Evolutionary conservation across 2,113 vertebrate genomes (phyloP).

Genomic region (Megaceryle maxima): DNA sequence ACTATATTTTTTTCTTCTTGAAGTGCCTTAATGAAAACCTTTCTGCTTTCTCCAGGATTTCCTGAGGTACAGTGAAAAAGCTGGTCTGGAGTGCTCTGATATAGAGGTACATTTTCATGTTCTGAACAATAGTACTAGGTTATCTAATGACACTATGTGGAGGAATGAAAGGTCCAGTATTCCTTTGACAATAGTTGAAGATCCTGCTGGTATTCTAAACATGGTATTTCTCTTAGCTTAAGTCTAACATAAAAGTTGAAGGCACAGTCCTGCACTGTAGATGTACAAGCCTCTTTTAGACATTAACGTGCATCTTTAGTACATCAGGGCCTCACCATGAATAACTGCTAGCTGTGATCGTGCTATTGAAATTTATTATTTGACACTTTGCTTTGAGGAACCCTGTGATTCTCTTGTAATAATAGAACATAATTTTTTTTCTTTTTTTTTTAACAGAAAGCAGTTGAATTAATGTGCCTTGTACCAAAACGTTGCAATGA

Average conservation of each 20-base stretch:
- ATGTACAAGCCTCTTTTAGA: background rate
- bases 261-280: background rate
- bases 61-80: slow-evolving; percentile 91
- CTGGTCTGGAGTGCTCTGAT: slow-evolving; percentile 91
- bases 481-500: slow-evolving; percentile 99
- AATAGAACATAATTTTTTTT: slow-evolving; percentile 3
- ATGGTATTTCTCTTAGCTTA: background rate
- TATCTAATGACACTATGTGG: background rate
- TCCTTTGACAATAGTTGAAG: background rate
- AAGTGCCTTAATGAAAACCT: slow-evolving; percentile 40
- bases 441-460: slow-evolving; percentile 73
- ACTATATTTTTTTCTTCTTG: background rate
- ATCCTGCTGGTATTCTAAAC: background rate
- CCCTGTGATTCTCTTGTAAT: background rate
- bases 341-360: background rate
- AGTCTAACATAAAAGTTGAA: background rate
- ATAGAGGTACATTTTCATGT: slow-evolving; percentile 83
- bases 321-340: background rate
- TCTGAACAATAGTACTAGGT: background rate
- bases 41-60: slow-evolving; percentile 84
- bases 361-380: background rate
- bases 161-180: background rate
- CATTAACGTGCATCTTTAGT: background rate
- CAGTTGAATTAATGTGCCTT: slow-evolving; percentile 95
- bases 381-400: background rate